These are phyloP conservation scores for Melanotaenia parkinsoni DNA, from an alignment of 2,797 vertebrate genomes.

Conservation along the genomic window DNA sequence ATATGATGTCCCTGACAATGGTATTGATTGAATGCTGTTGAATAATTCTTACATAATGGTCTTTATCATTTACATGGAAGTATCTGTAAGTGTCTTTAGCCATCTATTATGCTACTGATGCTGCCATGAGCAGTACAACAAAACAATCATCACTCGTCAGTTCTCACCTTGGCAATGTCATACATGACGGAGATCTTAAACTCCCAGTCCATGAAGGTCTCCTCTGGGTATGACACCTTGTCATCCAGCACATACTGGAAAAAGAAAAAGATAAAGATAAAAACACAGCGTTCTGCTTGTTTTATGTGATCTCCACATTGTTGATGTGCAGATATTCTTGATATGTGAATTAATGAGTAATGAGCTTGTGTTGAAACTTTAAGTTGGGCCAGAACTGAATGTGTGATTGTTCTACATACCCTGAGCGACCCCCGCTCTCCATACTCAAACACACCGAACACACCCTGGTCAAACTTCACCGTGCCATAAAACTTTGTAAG, in stretches of 20 bases:
- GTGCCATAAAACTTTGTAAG: slow-evolving; percentile 99
- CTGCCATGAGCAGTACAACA: background rate
- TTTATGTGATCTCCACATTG: background rate
- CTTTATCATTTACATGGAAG: background rate
- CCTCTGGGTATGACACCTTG: slow-evolving; percentile 94
- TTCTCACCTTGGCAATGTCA: slow-evolving; percentile 94
- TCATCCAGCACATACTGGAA: slow-evolving; percentile 93
- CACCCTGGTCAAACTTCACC: slow-evolving; percentile 88
- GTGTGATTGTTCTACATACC: slow-evolving; percentile 76
- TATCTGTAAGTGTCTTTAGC: background rate
- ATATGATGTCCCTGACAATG: background rate
- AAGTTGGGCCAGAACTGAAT: background rate
- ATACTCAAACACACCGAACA: slow-evolving; percentile 93
- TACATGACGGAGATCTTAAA: slow-evolving; percentile 98
- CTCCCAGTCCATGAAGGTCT: slow-evolving; percentile 98
- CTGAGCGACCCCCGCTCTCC: slow-evolving; percentile 93
- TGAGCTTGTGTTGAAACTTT: background rate
- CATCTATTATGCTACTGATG: background rate
- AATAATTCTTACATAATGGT: background rate
- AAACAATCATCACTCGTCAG: background rate
- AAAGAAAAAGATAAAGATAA: background rate
- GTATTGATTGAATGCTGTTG: background rate
- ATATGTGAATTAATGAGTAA: background rate
- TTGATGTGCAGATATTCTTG: background rate
- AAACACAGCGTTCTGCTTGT: background rate